Base-by-base conservation (phyloP, 2,888 invertebrate species). In the Drosophila paramelanica region DNA sequence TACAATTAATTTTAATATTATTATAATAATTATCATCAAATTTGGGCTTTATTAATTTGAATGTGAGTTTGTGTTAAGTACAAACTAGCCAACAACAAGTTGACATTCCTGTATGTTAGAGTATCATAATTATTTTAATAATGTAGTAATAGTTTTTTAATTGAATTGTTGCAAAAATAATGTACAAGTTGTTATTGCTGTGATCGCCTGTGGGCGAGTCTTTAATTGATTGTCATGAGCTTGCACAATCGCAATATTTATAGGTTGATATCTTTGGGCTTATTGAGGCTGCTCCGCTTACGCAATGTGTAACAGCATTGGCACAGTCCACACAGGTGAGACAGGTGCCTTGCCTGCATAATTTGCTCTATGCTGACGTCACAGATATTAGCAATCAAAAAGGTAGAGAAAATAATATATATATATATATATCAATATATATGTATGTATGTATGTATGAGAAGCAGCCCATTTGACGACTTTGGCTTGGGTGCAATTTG, bases 111-210 rank as follows among this genome's bases (percentile, higher is more conserved):
- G 17, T n/a, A 25, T n/a, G 45, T 27, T 42, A 68, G 79, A 42
- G 71, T 50, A 67, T 38, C 13, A 27, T 49, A 67, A 73, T 69
- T 53, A 79, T 55, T 60, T 68, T 47, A 68, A 75, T 61, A 67
- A 65, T 73, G 62, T 68, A 72, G 68, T 76, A 78, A 87, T 87
- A 72, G 88, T 65, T 78, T 83, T 87, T 77, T 89, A 89, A 89
- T 89, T 89, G 89, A 89, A 77, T 70, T 83, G 81, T 79, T 77
- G 85, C 87, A 83, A 78, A 86, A 88, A 77, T 39, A 33, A 27
- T 52, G 20, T 42, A 67, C 38, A 56, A 57, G 65, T 52, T 39
- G 52, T 25, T 43, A 13, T 36, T 36, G 46, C 36, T 39, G 39
- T 49, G 59, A 43, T 33, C 23, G 47, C 17, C 33, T 66, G 88